Evolutionary conservation across 1,140 invertebrate genomes (phyloP).

Genomic region (Mactra quadrangularis): DNA sequence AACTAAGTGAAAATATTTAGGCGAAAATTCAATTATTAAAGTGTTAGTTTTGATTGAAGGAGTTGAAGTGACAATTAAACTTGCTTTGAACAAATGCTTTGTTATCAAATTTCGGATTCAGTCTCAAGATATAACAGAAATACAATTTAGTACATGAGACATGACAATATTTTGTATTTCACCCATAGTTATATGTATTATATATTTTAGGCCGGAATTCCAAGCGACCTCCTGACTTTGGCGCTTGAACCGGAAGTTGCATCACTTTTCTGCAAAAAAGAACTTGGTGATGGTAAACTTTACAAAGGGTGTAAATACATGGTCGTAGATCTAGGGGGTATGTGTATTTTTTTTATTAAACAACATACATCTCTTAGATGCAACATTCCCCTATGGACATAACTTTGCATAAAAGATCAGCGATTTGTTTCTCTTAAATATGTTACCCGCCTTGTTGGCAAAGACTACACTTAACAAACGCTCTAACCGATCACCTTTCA

Average conservation of each 20-base stretch:
- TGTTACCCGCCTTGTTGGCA: not conserved
- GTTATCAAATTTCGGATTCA: too few species aligned
- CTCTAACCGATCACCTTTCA: too few species aligned
- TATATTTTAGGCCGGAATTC: conserved; percentile 53
- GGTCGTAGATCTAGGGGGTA: conserved; percentile 41
- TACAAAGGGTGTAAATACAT: not conserved
- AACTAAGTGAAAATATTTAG: not conserved
- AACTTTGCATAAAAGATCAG: too few species aligned
- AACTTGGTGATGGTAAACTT: not conserved
- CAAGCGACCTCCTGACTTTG: conserved; percentile 21
- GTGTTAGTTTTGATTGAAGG: too few species aligned
- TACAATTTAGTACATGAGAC: too few species aligned
- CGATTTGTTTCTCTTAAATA: not conserved
- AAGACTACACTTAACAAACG: too few species aligned
- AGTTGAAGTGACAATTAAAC: too few species aligned
- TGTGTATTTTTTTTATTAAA: not conserved
- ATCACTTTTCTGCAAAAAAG: conserved; percentile 29
- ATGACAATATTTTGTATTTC: too few species aligned
- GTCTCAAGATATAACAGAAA: too few species aligned
- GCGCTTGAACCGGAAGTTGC: conserved; percentile 48
- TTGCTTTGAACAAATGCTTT: too few species aligned
- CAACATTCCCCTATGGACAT: too few species aligned
- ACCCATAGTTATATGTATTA: too few species aligned
- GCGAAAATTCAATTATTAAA: not conserved
- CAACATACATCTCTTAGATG: not conserved